phyloP scores from a whole-genome alignment of 2,888 invertebrate species.

The Spialia ferax region DNA sequence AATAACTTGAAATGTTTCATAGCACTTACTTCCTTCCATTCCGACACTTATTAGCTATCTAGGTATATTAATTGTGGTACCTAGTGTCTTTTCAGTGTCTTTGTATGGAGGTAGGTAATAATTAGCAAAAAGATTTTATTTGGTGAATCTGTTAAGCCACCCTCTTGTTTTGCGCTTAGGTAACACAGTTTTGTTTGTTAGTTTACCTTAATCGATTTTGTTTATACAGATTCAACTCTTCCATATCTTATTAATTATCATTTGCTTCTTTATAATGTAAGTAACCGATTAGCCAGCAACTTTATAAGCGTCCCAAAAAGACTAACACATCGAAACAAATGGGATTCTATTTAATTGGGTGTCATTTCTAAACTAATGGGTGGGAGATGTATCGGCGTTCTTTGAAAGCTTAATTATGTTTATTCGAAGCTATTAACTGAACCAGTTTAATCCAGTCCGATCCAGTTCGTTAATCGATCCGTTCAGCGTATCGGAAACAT shows the following conservation, averaged over 20 bases:
- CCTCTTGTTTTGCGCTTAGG: no score
- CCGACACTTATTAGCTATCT: not conserved
- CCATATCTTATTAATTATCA: not conserved
- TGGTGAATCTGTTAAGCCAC: no score
- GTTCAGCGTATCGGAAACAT: slow-evolving; percentile 49
- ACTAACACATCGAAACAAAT: slow-evolving; percentile 52
- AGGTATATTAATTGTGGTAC: slow-evolving; percentile 1
- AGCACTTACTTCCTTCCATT: slow-evolving; percentile 12
- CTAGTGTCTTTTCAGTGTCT: no score
- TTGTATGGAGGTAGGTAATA: no score
- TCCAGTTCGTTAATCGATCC: slow-evolving; percentile 71
- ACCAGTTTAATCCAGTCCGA: slow-evolving; percentile 66
- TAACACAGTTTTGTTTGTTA: no score
- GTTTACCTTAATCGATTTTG: no score
- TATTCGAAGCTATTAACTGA: slow-evolving; percentile 75
- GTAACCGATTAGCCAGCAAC: not conserved
- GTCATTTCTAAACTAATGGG: slow-evolving; percentile 72
- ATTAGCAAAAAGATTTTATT: no score
- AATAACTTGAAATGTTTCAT: slow-evolving; percentile 16
- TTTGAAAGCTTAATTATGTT: slow-evolving; percentile 83
- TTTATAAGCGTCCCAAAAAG: slow-evolving; percentile 8
- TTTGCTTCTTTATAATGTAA: not conserved
- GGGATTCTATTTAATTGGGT: slow-evolving; percentile 68
- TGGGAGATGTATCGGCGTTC: slow-evolving; percentile 71
- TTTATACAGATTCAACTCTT: no score